These are phyloP conservation scores for Osmerus eperlanus DNA, from an alignment of 2,113 vertebrate genomes.

Conservation along the genomic window DNA sequence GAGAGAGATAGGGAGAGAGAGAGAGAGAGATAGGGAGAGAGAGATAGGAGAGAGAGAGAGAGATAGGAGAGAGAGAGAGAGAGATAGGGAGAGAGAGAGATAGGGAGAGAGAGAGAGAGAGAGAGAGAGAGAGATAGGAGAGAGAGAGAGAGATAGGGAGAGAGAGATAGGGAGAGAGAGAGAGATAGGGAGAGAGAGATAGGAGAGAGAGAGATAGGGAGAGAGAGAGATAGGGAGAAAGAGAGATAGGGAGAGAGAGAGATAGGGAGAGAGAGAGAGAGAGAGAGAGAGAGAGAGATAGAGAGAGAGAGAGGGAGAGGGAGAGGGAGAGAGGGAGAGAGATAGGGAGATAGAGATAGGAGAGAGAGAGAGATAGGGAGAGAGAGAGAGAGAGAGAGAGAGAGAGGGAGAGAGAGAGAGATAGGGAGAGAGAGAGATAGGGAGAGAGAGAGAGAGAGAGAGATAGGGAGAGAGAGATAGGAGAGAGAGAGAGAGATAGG, in stretches of 20 bases:
- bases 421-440: not conserved
- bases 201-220: not conserved
- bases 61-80: conserved; percentile 1
- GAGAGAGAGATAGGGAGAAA: not conserved
- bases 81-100: conserved; percentile 3
- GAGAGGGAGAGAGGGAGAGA: too few relatives aligned
- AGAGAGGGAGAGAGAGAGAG: too few relatives aligned
- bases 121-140: conserved; percentile 1
- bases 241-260: too few relatives aligned
- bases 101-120: conserved; percentile 7
- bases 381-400: too few relatives aligned
- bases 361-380: not conserved
- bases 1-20: conserved; percentile 7
- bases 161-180: not conserved
- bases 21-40: conserved; percentile 8
- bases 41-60: not conserved
- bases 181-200: conserved; percentile 1
- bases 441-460: too few relatives aligned
- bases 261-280: too few relatives aligned
- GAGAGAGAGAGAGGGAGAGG: too few relatives aligned
- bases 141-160: not conserved
- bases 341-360: not conserved
- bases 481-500: not conserved
- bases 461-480: not conserved
- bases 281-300: too few relatives aligned